These are phyloP conservation scores for Cephalopachus bancanus DNA, from an alignment of 2,797 vertebrate genomes.

Conservation along the genomic window DNA sequence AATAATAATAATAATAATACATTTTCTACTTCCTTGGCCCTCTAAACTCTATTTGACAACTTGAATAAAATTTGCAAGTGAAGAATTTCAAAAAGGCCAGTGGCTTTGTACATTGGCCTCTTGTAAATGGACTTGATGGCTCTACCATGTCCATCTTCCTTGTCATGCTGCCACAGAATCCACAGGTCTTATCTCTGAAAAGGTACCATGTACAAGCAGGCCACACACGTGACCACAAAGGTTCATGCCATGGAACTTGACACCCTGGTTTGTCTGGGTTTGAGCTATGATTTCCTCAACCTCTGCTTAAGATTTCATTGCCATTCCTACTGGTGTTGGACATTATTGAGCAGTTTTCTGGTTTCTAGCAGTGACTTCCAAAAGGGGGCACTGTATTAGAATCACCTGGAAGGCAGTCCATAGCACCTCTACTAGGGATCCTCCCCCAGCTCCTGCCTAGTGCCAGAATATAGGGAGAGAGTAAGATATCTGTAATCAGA, in stretches of 20 bases:
- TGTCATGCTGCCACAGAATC: neutral
- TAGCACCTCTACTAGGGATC: neutral
- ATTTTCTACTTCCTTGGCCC: neutral
- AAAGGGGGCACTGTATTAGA: neutral
- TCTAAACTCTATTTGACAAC: neutral
- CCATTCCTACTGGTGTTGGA: neutral
- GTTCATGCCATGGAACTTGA: neutral
- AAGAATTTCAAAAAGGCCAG: neutral
- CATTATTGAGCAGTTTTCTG: neutral
- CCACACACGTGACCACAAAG: neutral
- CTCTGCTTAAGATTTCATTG: neutral
- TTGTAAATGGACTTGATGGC: neutral
- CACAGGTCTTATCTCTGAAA: neutral
- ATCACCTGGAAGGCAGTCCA: neutral
- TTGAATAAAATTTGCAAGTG: neutral
- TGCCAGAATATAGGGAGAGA: neutral
- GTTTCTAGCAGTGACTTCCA: conserved; percentile 37
- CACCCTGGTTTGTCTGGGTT: neutral
- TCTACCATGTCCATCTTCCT: neutral
- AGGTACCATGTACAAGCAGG: neutral
- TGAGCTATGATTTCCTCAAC: neutral
- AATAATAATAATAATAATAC: too few relatives aligned
- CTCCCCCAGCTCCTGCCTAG: neutral
- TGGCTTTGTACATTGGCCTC: neutral
- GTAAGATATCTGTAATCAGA: neutral